Base-by-base conservation (phyloP, 1,140 invertebrate genomes). In the Drosophila nigrodunni region DNA sequence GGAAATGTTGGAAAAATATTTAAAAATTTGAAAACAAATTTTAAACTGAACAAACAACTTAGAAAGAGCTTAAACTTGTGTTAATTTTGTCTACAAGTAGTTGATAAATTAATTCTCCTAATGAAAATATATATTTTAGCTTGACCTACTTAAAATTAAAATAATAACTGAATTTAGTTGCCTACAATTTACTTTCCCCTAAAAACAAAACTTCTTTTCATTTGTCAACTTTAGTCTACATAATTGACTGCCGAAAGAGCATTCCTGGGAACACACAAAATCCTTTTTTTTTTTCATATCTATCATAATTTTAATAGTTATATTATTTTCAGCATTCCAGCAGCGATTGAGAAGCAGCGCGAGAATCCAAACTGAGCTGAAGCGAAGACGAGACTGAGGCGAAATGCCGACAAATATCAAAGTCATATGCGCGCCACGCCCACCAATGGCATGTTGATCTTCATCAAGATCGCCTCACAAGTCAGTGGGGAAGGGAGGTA, bases 331-430 rank as follows among this genome's bases (percentile, higher is more conserved):
- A 77, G 55, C 79, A 74, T 74, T 73, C 66, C 62, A 54, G 25
- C 25, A 30, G 25, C 37, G 13, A 13, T 15, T 8, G 46, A 2
- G 58, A 57, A 43, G 54, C 62, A 21, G 47, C 35, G 60, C 59
- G 39, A 69, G 15, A 47, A 55, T 59, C 47, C 55, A 30, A 30
- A 30, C 3, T 44, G 54, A 67, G 66, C 69, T 52, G 74, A 69
- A 67, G 37, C 58, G 70, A 68, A 67, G 59, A 74, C 76, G 60
- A 50, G 44, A 10, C 18, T 41, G 54, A 35, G 13, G 80, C 80
- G 67, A 91, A 91, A 85, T 76, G 80, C 85, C 85, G 85, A 88
- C 85, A 88, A 87, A 85, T 81, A 88, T 89, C 85, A 89, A 89
- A 89, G 85, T 89, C 85, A 89, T 88, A 88, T 82, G 64, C 80